Evolutionary conservation across 1,140 invertebrate species (phyloP).

Genomic region (Trichonephila clavata): DNA sequence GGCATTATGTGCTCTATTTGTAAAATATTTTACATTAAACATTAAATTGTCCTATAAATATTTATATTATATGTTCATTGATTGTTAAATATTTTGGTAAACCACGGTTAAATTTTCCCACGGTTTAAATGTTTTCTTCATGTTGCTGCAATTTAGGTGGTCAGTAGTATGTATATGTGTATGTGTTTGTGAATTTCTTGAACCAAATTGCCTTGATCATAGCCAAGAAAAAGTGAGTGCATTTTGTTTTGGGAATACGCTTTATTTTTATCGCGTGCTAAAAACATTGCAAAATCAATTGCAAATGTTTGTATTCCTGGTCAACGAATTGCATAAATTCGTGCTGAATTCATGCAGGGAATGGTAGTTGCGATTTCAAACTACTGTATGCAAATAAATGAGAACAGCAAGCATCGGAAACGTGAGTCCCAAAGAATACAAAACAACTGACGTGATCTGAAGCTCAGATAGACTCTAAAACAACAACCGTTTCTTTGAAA

Average conservation of each 20-base stretch:
- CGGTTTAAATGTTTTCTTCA: too few species aligned
- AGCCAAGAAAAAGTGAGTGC: too few species aligned
- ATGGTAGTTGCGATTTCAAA: background rate
- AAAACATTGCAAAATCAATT: background rate
- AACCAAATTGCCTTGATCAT: too few species aligned
- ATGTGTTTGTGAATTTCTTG: background rate
- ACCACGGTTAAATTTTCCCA: too few species aligned
- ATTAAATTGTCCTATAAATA: too few species aligned
- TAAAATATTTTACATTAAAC: too few species aligned
- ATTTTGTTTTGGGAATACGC: background rate
- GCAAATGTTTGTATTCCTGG: background rate
- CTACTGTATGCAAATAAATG: conserved; percentile 4
- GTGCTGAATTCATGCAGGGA: background rate
- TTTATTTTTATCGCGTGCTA: background rate
- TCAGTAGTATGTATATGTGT: background rate
- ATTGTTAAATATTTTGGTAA: too few species aligned
- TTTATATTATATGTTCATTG: too few species aligned
- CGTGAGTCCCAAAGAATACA: background rate
- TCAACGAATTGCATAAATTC: background rate
- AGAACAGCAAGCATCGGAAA: background rate
- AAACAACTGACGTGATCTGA: background rate
- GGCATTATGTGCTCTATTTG: too few species aligned
- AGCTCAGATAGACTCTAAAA: background rate
- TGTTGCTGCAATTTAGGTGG: too few species aligned
- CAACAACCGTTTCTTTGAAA: too few species aligned